Base-by-base conservation (phyloP, 2,888 invertebrate species). In the Luperina testacea region DNA sequence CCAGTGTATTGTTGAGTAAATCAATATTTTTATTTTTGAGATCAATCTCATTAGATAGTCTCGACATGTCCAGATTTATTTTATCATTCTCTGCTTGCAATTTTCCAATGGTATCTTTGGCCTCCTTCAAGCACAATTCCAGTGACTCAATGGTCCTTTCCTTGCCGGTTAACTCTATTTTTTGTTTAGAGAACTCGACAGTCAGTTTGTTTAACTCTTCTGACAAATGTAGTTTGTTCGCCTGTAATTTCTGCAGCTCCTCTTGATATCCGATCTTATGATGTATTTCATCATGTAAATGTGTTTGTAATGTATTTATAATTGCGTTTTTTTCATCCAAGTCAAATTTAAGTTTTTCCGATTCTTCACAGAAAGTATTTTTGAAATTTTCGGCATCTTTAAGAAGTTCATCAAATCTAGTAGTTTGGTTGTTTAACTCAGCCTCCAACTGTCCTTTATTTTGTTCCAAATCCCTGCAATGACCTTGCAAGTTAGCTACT, bases 271-370 rank as follows among this genome's bases (percentile, higher is more conserved):
- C 84, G 17, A 93, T 83, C 87, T 95, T 95, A 77, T 90, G 94
- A 45, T 93, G 83, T 42, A 94, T 94, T 88, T 95, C 95, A 82
- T 92, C 91, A 72, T 94, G 92, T 61, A 95, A 82, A 87, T 95
- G 95, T 72, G 88, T 90, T 89, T 94, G 93, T 32, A 95, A 85
- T 48, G 93, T 89, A 81, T 91, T 90, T 15, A 94, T 91, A 51
- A 89, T 91, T 59, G 93, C 93, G 78, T 90, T 90, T 78, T 89
- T 93, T 88, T 95, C 95, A 74, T 95, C 93, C 64, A 95, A 87
- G 67, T 92, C 91, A 75, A 90, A 90, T 48, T 83, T 88, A 8
- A 93, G 85, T 79, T 90, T 92, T 48, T 92, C 90, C 74, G 89
- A 92, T 79, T 94, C 93, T 73, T 93, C 91, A 59, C 81, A 87